Conservation (phyloP, 2,797 vertebrate species). For the Pogonophryne albipinna region DNA sequence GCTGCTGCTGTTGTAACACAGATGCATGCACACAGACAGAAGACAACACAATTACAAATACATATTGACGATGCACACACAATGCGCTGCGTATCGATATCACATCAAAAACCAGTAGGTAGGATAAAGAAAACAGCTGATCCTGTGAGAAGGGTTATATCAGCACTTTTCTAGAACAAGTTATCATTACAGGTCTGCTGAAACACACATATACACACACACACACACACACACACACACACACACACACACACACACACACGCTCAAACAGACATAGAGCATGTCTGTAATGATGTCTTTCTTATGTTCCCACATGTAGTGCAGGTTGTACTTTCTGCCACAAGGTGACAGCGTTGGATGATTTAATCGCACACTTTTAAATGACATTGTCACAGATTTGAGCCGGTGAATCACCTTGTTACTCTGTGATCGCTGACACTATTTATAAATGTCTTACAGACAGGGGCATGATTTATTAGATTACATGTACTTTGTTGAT, state of each 20-base stretch:
- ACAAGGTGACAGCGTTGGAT: slow-evolving; percentile 69
- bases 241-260: slow-evolving; percentile 6
- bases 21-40: not conserved
- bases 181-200: slow-evolving; percentile 16
- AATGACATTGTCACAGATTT: slow-evolving; percentile 15
- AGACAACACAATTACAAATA: not conserved
- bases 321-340: slow-evolving; percentile 49
- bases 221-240: not conserved
- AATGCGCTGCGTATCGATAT: slow-evolving; percentile 1
- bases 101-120: not conserved
- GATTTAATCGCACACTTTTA: slow-evolving; percentile 26
- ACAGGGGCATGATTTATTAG: no score
- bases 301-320: not conserved
- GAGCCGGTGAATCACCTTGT: slow-evolving; percentile 17
- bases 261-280: not conserved
- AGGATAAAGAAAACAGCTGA: not conserved
- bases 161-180: not conserved
- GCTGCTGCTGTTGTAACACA: slow-evolving; percentile 24
- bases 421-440: no score
- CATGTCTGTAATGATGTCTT: not conserved
- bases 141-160: slow-evolving; percentile 25
- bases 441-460: no score
- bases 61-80: slow-evolving; percentile 4
- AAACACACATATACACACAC: not conserved
- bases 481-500: no score